These are phyloP conservation scores for Crotalus helleri DNA, from an alignment of 2,113 vertebrate genomes.

Conservation along the genomic window DNA sequence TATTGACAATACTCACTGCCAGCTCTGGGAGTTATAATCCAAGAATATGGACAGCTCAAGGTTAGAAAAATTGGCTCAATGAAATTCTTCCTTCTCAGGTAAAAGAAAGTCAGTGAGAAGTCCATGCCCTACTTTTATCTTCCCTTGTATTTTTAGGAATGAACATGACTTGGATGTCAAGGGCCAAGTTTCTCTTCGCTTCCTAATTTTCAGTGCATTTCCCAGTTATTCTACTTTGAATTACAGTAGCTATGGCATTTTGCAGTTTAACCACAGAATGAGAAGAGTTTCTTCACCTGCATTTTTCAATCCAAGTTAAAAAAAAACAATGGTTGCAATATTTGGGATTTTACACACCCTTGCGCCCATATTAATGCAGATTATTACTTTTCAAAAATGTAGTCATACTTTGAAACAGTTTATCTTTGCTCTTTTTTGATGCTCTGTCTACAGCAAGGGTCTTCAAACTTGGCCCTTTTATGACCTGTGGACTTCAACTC, in stretches of 20 bases:
- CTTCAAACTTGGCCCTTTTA: too few species aligned
- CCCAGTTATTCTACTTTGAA: neutral
- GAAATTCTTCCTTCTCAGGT: neutral
- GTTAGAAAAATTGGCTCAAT: neutral
- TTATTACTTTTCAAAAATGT: neutral
- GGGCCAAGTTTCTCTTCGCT: neutral
- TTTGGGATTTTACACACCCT: too few species aligned
- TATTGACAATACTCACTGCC: neutral
- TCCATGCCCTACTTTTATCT: neutral
- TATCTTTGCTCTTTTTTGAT: neutral
- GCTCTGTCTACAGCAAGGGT: too few species aligned
- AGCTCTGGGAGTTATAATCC: neutral
- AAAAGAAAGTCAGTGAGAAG: neutral
- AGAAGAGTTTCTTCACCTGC: neutral
- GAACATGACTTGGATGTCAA: neutral
- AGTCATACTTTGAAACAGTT: neutral
- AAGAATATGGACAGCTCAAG: neutral
- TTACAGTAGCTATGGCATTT: neutral
- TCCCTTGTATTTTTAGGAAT: neutral
- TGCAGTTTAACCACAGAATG: neutral
- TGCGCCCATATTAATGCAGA: neutral
- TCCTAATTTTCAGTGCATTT: neutral
- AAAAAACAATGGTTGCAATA: neutral
- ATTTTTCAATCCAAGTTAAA: neutral
- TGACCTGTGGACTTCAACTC: too few species aligned